phyloP scores from a whole-genome alignment of 1,140 invertebrate species.

The Ips nitidus region DNA sequence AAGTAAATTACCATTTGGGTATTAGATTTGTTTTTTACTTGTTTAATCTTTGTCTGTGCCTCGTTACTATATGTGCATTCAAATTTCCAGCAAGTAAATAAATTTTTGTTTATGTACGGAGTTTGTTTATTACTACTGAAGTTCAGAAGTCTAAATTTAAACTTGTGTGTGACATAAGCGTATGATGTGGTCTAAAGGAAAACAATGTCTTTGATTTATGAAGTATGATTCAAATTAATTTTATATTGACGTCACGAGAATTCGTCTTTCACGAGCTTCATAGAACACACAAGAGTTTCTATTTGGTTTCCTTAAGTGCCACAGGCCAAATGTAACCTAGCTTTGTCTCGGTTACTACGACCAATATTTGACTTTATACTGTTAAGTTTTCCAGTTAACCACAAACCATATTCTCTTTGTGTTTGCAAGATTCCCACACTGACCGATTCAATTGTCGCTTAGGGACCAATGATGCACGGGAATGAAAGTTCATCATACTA shows the following conservation, averaged over 20 bases:
- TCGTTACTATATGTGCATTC: no score
- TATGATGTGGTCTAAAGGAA: slow-evolving; percentile 1
- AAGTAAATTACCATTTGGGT: no score
- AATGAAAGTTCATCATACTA: no score
- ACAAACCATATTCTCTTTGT: slow-evolving; percentile 30
- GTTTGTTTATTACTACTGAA: no score
- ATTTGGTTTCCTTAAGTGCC: slow-evolving; percentile 33
- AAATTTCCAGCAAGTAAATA: no score
- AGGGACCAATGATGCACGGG: no score
- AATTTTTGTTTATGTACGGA: no score
- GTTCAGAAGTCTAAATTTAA: no score
- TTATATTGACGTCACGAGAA: slow-evolving; percentile 31
- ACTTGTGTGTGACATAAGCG: not conserved
- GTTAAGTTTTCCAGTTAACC: slow-evolving; percentile 28
- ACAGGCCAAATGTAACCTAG: slow-evolving; percentile 26
- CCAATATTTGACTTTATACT: slow-evolving; percentile 36
- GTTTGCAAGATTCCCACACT: slow-evolving; percentile 1
- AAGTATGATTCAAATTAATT: slow-evolving; percentile 24
- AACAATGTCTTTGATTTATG: not conserved
- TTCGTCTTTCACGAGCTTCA: slow-evolving; percentile 16
- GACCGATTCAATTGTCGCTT: not conserved
- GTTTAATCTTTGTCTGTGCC: no score
- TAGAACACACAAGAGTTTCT: slow-evolving; percentile 32
- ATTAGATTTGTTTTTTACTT: no score
- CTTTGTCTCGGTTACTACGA: slow-evolving; percentile 33